Evolutionary conservation across 2,113 vertebrate species (phyloP).

Genomic region (Terrapene triunguis): DNA sequence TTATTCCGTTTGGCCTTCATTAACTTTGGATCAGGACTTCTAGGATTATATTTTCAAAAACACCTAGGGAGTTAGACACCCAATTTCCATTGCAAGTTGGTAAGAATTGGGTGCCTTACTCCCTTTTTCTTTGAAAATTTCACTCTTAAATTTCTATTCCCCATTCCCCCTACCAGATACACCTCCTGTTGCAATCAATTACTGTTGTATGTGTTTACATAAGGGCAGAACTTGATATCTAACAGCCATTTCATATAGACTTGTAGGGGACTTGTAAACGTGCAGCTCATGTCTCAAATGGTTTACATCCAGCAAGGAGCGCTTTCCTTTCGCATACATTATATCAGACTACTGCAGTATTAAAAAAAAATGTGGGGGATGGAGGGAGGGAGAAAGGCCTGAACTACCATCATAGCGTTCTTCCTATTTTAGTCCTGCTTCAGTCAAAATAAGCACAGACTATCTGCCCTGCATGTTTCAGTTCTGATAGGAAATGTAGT

Average conservation of each 20-base stretch:
- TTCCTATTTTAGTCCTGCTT: neutral
- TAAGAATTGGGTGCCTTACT: neutral
- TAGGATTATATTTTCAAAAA: neutral
- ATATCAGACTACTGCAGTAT: neutral
- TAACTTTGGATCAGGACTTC: neutral
- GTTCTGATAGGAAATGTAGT: slow-evolving; percentile 61
- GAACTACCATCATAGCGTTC: neutral
- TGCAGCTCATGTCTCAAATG: neutral
- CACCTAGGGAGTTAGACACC: neutral
- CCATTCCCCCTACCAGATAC: neutral
- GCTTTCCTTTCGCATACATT: neutral
- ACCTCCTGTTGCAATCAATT: neutral
- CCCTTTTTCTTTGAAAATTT: neutral
- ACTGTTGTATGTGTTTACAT: neutral
- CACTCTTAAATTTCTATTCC: neutral
- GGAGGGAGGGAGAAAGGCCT: neutral
- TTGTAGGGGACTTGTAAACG: neutral
- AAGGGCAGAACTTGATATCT: neutral
- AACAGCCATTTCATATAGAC: neutral
- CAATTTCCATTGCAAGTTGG: neutral
- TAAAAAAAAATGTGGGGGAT: too few relatives aligned
- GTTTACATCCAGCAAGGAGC: neutral
- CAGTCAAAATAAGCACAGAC: slow-evolving; percentile 40
- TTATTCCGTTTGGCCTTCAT: neutral
- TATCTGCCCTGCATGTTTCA: slow-evolving; percentile 17